Conservation (phyloP, 2,888 invertebrate species). For the Keiferia lycopersicella region DNA sequence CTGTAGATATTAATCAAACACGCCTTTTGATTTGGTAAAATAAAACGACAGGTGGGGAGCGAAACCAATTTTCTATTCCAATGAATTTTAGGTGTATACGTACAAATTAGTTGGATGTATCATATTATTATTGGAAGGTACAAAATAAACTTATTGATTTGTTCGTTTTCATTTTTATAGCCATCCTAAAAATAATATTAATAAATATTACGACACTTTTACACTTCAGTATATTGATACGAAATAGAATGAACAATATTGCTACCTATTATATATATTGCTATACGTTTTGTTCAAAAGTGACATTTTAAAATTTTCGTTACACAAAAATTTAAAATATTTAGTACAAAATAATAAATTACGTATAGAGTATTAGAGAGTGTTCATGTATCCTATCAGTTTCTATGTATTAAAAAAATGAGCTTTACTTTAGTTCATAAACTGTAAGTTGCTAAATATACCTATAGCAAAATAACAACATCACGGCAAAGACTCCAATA, state of each 20-base stretch:
- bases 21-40: constrained; percentile 49
- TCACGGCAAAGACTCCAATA: constrained; percentile 10
- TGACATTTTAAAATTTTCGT: no score
- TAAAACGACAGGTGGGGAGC: constrained; percentile 42
- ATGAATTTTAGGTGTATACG: constrained; percentile 39
- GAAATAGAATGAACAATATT: neutral
- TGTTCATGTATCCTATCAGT: no score
- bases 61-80: constrained; percentile 48
- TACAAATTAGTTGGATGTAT: neutral
- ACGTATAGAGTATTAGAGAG: no score
- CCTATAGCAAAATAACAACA: neutral
- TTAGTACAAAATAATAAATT: no score
- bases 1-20: constrained; percentile 47
- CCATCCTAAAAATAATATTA: no score
- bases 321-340: no score
- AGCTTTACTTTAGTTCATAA: neutral
- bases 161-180: neutral
- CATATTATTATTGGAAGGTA: neutral
- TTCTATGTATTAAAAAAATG: no score
- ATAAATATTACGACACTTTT: neutral
- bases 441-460: neutral
- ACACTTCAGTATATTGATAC: neutral
- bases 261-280: no score
- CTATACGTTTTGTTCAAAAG: no score
- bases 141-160: neutral